A percentile compares a stretch with the other conserved stretches of the same genome.
phyloP scores from a whole-genome alignment of 2,888 invertebrate species.

The Drosophila aldrichi region DNA sequence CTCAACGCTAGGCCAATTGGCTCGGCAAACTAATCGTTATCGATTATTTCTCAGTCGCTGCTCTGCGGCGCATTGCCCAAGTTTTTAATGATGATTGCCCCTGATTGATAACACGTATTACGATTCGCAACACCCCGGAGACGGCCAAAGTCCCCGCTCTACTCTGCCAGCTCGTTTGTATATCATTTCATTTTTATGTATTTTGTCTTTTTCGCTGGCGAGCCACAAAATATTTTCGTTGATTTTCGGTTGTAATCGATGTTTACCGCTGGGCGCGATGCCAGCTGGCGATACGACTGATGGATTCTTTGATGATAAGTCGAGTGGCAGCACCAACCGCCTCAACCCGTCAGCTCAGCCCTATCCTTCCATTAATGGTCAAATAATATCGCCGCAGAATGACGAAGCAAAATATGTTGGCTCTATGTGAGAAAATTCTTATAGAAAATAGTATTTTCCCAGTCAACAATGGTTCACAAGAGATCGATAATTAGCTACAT shows the following conservation, averaged over 20 bases:
- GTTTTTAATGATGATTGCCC: slow-evolving; percentile 72
- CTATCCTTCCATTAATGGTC: slow-evolving; percentile 31
- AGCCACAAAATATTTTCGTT: slow-evolving; percentile 58
- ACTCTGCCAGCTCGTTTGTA: slow-evolving; percentile 15
- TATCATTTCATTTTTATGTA: slow-evolving; percentile 26
- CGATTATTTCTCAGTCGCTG: slow-evolving; percentile 39
- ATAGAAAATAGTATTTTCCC: not conserved
- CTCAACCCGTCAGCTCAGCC: not conserved
- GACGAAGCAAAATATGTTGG: slow-evolving; percentile 13
- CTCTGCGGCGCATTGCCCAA: slow-evolving; percentile 31
- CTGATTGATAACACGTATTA: slow-evolving; percentile 69
- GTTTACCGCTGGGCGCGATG: slow-evolving; percentile 68
- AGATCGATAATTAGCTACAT: not conserved
- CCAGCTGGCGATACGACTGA: slow-evolving; percentile 78
- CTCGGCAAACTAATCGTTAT: slow-evolving; percentile 38
- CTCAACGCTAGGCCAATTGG: slow-evolving; percentile 35
- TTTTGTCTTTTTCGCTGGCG: slow-evolving; percentile 38
- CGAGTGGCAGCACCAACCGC: slow-evolving; percentile 10
- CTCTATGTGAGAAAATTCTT: not conserved
- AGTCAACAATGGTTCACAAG: not conserved
- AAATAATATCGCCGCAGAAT: slow-evolving; percentile 27
- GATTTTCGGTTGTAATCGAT: slow-evolving; percentile 70
- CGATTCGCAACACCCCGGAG: slow-evolving; percentile 22
- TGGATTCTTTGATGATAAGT: slow-evolving; percentile 83
- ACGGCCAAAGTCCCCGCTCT: not conserved